Conservation (phyloP, 2,113 vertebrate genomes). For the Phalacrocorax aristotelis region DNA sequence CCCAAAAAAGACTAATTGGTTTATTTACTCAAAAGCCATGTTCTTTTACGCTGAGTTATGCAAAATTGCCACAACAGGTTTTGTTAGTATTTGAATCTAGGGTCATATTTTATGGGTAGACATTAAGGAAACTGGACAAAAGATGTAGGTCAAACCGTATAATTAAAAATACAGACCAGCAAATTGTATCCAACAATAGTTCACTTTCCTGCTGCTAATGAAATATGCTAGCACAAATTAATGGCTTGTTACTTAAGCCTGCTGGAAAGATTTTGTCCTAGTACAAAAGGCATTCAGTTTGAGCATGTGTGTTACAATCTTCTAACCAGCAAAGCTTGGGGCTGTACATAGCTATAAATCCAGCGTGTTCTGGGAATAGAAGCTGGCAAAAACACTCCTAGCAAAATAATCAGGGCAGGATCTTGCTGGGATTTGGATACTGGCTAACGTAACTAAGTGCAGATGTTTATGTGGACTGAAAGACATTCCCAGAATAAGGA, state of each 20-base stretch:
- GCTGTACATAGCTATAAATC: conserved; percentile 35
- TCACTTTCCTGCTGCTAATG: conserved; percentile 25
- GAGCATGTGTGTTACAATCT: neutral
- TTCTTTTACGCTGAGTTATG: neutral
- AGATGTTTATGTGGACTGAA: conserved; percentile 54
- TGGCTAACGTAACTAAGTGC: neutral
- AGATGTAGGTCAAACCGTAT: conserved; percentile 1
- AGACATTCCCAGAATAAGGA: conserved; percentile 44
- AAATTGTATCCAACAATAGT: neutral
- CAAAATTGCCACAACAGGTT: neutral
- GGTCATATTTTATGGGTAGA: neutral
- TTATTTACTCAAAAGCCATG: conserved; percentile 7
- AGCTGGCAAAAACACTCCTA: conserved; percentile 60
- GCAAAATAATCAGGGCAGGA: conserved; percentile 34
- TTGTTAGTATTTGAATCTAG: neutral
- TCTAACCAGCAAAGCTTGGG: conserved; percentile 1
- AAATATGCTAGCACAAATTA: conserved; percentile 16
- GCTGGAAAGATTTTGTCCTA: conserved; percentile 18
- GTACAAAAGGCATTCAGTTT: neutral
- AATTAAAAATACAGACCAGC: conserved; percentile 43
- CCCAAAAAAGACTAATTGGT: neutral
- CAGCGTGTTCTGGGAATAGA: conserved; percentile 46
- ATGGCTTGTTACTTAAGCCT: conserved; percentile 15
- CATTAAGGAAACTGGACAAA: neutral
- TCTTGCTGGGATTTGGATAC: conserved; percentile 28